These are phyloP conservation scores for Chromobotia macracanthus DNA, from an alignment of 2,797 vertebrate species.

Conservation along the genomic window DNA sequence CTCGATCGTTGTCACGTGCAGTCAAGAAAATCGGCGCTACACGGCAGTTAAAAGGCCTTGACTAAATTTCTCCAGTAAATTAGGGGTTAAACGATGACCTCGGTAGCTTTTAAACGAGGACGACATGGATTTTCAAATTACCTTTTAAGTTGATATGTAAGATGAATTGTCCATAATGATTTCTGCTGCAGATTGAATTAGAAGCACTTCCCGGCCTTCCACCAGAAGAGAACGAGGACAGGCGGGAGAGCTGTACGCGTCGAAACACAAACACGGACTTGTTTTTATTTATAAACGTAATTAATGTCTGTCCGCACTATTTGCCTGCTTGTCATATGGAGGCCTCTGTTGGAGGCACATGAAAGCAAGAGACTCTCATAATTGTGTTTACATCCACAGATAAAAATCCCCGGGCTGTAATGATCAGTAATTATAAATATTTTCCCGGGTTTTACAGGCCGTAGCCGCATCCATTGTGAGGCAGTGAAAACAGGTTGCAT, in stretches of 20 bases:
- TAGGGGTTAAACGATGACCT: conserved; percentile 77
- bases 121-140: conserved; percentile 74
- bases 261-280: conserved; percentile 75
- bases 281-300: conserved; percentile 81
- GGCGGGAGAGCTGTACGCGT: conserved; percentile 59
- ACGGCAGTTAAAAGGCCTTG: conserved; percentile 66
- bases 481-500: conserved; percentile 81
- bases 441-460: conserved; percentile 70
- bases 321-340: conserved; percentile 77
- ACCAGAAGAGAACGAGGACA: conserved; percentile 39
- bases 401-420: conserved; percentile 80
- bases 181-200: conserved; percentile 70
- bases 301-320: conserved; percentile 77
- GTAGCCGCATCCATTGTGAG: conserved; percentile 75
- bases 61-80: conserved; percentile 74
- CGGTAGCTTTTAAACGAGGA: conserved; percentile 72
- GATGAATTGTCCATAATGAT: conserved; percentile 72
- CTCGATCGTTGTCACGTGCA: conserved; percentile 45
- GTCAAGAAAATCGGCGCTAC: conserved; percentile 64
- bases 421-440: conserved; percentile 84
- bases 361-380: conserved; percentile 77
- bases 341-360: conserved; percentile 69
- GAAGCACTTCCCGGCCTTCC: conserved; percentile 66
- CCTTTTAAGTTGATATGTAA: conserved; percentile 80
- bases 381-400: conserved; percentile 80